Evolutionary conservation across 2,797 vertebrate species (phyloP), one percentile per base, ranked within the genome.

Genomic region (Yasuhikotakia modesta): DNA sequence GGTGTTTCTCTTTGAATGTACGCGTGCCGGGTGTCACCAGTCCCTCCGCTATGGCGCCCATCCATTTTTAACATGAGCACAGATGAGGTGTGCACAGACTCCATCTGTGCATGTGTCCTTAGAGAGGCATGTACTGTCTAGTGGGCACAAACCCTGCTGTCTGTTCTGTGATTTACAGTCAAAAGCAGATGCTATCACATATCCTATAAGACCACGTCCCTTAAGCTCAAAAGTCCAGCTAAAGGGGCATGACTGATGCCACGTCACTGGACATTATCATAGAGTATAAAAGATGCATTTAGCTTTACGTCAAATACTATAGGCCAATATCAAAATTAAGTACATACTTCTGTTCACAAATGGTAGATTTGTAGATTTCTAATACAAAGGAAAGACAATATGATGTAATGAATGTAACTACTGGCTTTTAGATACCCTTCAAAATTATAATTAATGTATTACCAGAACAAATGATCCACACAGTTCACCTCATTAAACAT

Each of bases 61-160:
- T 92, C 87, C 88, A 93, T 93, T 91, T 94, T 93, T 94, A 94
- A 92, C 79, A 85, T 81, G 5, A 76, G 84, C 70, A 79, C 88
- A 89, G 87, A 85, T 87, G 88, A 91, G 86, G 89, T 87, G 86
- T 89, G 86, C 69, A 85, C 86, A 87, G 84, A 83, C 86, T 82
- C 76, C 82, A 89, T 65, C 11, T 70, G 72, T 77, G 74, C 81
- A 11, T 68, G 70, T 79, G 74, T 80, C 73, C 55, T 21, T 27
- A 57, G 61, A 70, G 68, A 60, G 57, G 22, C 73, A 68, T 76
- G 64, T 68, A 67, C 79, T 76, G 72, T 79, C 69, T 76, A 32
- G 74, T 55, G 43, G 68, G 27, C 76, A 57, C 69, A 71, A 74
- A 60, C 61, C 71, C 72, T 43, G 79, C 81, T 35, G 70, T 64